These are phyloP conservation scores for Echeneis naucrates DNA, from an alignment of 2,797 vertebrate genomes.

Conservation along the genomic window DNA sequence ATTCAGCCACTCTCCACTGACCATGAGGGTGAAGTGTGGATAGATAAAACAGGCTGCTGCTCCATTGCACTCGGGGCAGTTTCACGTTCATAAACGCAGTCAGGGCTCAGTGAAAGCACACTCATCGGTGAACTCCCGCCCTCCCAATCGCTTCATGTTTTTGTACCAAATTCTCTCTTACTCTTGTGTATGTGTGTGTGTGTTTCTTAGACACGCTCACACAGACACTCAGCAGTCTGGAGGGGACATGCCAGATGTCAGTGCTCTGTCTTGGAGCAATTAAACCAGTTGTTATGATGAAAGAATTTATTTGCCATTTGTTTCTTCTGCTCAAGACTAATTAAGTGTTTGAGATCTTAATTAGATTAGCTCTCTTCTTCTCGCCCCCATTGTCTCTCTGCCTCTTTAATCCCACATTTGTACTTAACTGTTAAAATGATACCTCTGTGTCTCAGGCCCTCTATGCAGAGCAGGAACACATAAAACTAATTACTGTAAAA, in stretches of 20 bases:
- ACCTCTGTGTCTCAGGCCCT: constrained; percentile 36
- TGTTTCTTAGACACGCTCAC: constrained; percentile 16
- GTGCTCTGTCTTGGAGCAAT: constrained; percentile 75
- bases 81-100: constrained; percentile 79
- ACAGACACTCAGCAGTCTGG: constrained; percentile 49
- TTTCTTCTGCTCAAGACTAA: constrained; percentile 77
- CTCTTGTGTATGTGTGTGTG: constrained; percentile 19
- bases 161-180: constrained; percentile 39
- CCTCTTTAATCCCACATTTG: constrained; percentile 69
- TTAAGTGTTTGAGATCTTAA: constrained; percentile 83
- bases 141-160: constrained; percentile 64
- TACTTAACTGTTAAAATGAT: constrained; percentile 33
- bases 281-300: constrained; percentile 78
- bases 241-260: constrained; percentile 80
- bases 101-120: constrained; percentile 72
- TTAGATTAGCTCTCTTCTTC: constrained; percentile 72
- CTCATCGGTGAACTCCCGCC: constrained; percentile 71
- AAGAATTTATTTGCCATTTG: constrained; percentile 80
- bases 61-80: constrained; percentile 65
- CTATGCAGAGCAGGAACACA: constrained; percentile 34
- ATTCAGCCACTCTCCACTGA: constrained; percentile 59
- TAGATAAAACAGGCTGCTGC: constrained; percentile 73
- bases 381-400: constrained; percentile 60
- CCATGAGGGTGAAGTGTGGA: constrained; percentile 66
- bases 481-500: constrained; percentile 48